Conservation (phyloP, 1,140 invertebrate genomes). For the Calosoma granatense region DNA sequence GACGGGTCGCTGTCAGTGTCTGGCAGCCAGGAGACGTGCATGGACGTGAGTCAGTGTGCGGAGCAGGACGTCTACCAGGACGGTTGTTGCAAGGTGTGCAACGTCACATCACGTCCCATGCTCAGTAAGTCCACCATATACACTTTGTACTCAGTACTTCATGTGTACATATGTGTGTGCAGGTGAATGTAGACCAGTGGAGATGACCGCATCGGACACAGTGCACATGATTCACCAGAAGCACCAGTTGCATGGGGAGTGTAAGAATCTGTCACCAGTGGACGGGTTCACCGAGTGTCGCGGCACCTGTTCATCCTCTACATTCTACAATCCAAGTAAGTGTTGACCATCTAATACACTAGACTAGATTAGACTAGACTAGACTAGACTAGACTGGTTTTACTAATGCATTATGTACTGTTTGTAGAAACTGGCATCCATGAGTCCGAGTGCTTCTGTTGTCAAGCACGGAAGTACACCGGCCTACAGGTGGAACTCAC, state of each 20-base stretch:
- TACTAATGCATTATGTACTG: slow-evolving; percentile 18
- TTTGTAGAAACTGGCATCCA: slow-evolving; percentile 40
- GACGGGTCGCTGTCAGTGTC: slow-evolving; percentile 43
- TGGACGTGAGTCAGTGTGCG: slow-evolving; percentile 48
- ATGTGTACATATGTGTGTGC: neutral
- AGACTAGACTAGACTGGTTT: neutral
- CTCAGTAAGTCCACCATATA: slow-evolving; percentile 22
- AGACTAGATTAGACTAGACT: slow-evolving; percentile 1
- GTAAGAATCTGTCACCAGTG: slow-evolving; percentile 47
- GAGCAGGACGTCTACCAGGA: slow-evolving; percentile 42
- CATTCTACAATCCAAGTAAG: slow-evolving; percentile 50
- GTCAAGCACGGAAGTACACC: slow-evolving; percentile 39
- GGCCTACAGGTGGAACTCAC: slow-evolving; percentile 35
- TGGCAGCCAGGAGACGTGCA: slow-evolving; percentile 44
- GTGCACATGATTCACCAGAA: slow-evolving; percentile 41
- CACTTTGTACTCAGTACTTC: slow-evolving; percentile 18
- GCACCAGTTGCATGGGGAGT: slow-evolving; percentile 41
- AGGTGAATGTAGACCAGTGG: slow-evolving; percentile 44
- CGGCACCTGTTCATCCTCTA: slow-evolving; percentile 53
- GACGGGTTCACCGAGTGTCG: slow-evolving; percentile 51
- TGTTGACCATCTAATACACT: slow-evolving; percentile 14
- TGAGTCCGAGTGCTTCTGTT: slow-evolving; percentile 47
- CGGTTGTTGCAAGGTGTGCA: slow-evolving; percentile 58
- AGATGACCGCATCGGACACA: slow-evolving; percentile 40
- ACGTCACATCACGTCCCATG: slow-evolving; percentile 37